A percentile compares a stretch with the other conserved stretches of the same genome.
These are phyloP conservation scores for Eclectus roratus DNA, from an alignment of 2,113 vertebrate genomes.

Conservation along the genomic window DNA sequence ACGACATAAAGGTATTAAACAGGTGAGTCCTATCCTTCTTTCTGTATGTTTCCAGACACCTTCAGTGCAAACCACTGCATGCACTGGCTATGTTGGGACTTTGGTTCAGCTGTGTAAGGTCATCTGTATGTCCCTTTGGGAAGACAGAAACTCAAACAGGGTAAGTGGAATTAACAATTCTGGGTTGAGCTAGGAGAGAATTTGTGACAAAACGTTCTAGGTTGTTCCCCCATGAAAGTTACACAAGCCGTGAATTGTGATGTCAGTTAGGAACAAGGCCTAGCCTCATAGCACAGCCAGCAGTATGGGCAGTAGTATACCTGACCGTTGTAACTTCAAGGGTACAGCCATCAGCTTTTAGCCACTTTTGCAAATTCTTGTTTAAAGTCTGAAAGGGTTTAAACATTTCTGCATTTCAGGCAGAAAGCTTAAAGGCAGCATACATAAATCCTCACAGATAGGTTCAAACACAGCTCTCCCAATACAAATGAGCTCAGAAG, in stretches of 20 bases:
- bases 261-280: neutral
- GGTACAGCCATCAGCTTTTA: neutral
- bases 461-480: neutral
- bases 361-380: neutral
- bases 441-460: fast-evolving
- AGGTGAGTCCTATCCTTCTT: neutral
- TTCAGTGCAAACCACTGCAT: neutral
- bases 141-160: neutral
- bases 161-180: neutral
- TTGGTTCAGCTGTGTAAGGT: fast-evolving
- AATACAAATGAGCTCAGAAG: neutral
- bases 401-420: neutral
- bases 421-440: neutral
- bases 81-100: neutral
- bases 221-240: neutral
- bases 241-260: neutral
- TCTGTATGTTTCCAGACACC: neutral
- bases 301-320: neutral
- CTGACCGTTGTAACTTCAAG: neutral
- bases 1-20: neutral
- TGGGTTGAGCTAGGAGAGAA: neutral
- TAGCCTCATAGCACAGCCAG: neutral
- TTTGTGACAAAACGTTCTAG: neutral
- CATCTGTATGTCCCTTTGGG: neutral
- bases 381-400: neutral